A percentile compares a stretch with the other conserved stretches of the same genome.
These are phyloP conservation scores for Phocides pigmalion DNA, from an alignment of 1,140 invertebrate species.

Conservation along the genomic window DNA sequence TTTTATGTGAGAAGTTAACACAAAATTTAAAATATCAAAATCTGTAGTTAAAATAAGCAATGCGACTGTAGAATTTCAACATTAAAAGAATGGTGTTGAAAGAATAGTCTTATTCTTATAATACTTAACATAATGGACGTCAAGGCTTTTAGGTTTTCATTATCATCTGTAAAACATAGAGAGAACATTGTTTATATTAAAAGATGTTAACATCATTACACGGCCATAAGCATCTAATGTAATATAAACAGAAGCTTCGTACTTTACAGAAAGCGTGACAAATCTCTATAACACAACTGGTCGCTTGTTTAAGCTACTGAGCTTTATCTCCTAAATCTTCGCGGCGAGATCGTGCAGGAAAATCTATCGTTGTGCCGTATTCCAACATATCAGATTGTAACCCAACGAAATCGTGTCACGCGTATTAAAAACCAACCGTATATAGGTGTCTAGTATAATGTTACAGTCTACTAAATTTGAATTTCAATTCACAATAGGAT, in stretches of 20 bases:
- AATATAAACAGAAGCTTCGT: constrained; percentile 11
- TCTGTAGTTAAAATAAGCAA: too few species aligned
- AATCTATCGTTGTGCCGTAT: constrained; percentile 52
- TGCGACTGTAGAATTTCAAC: too few species aligned
- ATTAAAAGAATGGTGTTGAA: too few species aligned
- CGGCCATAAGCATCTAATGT: constrained; percentile 3
- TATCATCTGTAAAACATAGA: neutral
- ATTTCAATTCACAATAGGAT: constrained; percentile 47
- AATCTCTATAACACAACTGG: constrained; percentile 32
- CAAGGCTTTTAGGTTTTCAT: too few species aligned
- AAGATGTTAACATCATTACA: constrained; percentile 3
- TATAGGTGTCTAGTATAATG: constrained; percentile 44
- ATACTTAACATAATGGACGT: too few species aligned
- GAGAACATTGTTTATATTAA: neutral
- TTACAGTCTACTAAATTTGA: constrained; percentile 43
- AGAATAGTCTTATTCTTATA: too few species aligned
- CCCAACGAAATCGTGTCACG: constrained; percentile 62
- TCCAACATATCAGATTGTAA: constrained; percentile 57
- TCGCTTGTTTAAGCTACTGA: constrained; percentile 19
- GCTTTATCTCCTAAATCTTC: constrained; percentile 57
- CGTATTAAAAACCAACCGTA: constrained; percentile 61
- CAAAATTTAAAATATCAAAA: too few species aligned
- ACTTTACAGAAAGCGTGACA: constrained; percentile 31
- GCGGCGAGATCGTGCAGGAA: constrained; percentile 59
- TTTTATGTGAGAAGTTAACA: too few species aligned